These are phyloP conservation scores for Pharmacophagus antenor DNA, from an alignment of 2,888 invertebrate genomes.

Conservation along the genomic window DNA sequence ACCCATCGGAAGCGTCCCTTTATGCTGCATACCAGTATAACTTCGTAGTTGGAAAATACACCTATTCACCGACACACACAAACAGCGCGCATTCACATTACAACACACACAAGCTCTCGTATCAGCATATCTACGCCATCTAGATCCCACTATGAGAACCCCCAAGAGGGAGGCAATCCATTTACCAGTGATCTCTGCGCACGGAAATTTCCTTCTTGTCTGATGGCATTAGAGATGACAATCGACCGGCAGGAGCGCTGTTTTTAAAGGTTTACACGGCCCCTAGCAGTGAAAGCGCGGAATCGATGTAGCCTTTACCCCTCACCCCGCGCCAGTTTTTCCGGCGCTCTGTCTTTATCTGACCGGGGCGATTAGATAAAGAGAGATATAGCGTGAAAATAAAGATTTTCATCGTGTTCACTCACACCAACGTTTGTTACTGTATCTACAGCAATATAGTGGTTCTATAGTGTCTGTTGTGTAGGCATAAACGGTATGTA, in stretches of 20 bases:
- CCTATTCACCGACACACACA: slow-evolving; percentile 54
- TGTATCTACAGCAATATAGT: slow-evolving; percentile 55
- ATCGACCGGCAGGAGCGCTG: slow-evolving; percentile 73
- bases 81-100: slow-evolving; percentile 44
- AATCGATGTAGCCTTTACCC: slow-evolving; percentile 82
- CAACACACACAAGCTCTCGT: slow-evolving; percentile 60
- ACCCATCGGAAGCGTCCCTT: slow-evolving; percentile 74
- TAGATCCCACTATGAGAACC: slow-evolving; percentile 80
- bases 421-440: slow-evolving; percentile 70
- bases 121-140: slow-evolving; percentile 81
- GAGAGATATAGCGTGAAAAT: slow-evolving; percentile 82
- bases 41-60: slow-evolving; percentile 68
- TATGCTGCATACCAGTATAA: slow-evolving; percentile 63
- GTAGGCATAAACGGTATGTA: slow-evolving; percentile 54
- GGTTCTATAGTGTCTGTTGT: slow-evolving; percentile 61
- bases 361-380: slow-evolving; percentile 79
- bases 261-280: slow-evolving; percentile 81
- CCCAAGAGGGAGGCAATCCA: slow-evolving; percentile 81
- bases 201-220: slow-evolving; percentile 69
- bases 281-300: slow-evolving; percentile 81
- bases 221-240: slow-evolving; percentile 72
- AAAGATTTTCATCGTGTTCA: slow-evolving; percentile 82
- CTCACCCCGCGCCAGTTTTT: slow-evolving; percentile 79
- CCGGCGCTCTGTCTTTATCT: slow-evolving; percentile 80
- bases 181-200: slow-evolving; percentile 64